Base-by-base conservation (phyloP, 2,888 invertebrate species). In the Resseliella maxima region DNA sequence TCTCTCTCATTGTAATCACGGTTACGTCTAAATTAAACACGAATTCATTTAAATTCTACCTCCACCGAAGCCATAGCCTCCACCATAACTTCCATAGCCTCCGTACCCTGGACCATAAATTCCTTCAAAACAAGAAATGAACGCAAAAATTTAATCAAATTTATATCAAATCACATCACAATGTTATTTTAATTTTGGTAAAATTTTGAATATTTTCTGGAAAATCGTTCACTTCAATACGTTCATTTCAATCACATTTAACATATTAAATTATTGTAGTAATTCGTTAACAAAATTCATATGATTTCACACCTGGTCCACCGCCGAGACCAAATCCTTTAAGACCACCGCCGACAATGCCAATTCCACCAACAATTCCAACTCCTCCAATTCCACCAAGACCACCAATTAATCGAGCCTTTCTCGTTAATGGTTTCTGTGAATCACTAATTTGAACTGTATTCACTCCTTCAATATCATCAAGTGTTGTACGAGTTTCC, bases 321-420 rank as follows among this genome's bases (percentile, higher is more conserved):
- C 27, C 27, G 24, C 59, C 59, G 5, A 27, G 27, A 18, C 59
- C 59, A 59, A 59, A 18, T 24, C 59, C 59, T 59, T 50, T 50
- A 18, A 50, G 15, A 2, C 46, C 46, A 50, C 46, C 46, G 8
- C 46, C 46, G 8, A 59, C 24, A 15, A n/a, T 24, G n/a, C 59
- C 59, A 59, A 59, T 24, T n/a, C 72, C 72, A 18, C 72, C 72
- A 31, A 72, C 31, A 15, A 72, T 27, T 72, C 72, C 72, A 15
- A 72, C n/a, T 1, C 72, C 72, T 12, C 72, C 72, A 10, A 72
- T n/a, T 3, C 5, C 6, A 24, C 59, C 59, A n/a, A 59, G 6
- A 31, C 72, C 72, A 72, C 72, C 72, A 31, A 72, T 72, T 35
- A 31, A 31, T 72, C 72, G 72, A 18, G 72, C 72, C 31, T 3